Evolutionary conservation across 2,797 vertebrate genomes (phyloP).

Genomic region (Steatocranus sp.): DNA sequence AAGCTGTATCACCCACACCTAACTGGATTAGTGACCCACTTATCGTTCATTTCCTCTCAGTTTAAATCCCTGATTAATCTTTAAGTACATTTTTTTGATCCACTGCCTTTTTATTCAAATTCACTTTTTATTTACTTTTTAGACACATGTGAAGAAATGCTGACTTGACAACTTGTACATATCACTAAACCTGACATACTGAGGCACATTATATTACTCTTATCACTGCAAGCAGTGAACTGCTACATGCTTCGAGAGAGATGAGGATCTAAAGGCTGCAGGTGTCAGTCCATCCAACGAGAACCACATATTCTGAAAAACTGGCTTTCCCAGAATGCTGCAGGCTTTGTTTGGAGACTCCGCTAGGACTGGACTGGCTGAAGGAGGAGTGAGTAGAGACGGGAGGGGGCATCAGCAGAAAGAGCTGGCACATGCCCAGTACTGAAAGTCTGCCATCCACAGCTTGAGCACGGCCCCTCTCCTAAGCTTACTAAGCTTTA

Average conservation of each 20-base stretch:
- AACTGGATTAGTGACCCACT: neutral
- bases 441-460: constrained; percentile 61
- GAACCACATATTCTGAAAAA: constrained; percentile 48
- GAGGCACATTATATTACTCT: neutral
- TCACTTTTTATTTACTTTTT: neutral
- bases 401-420: constrained; percentile 40
- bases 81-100: neutral
- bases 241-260: neutral
- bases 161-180: neutral
- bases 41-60: neutral
- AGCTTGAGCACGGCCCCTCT: constrained; percentile 58
- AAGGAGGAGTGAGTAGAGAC: neutral
- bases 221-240: neutral
- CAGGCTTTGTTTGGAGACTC: constrained; percentile 64
- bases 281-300: constrained; percentile 15
- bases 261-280: neutral
- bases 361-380: constrained; percentile 53
- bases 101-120: neutral
- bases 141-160: neutral
- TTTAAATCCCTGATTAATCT: neutral
- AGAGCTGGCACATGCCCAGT: constrained; percentile 68
- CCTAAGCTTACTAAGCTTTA: constrained; percentile 58
- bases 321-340: constrained; percentile 70
- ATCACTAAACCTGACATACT: neutral
- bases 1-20: neutral